These are phyloP conservation scores for Linyphia triangularis DNA, from an alignment of 2,888 invertebrate species.

Conservation along the genomic window DNA sequence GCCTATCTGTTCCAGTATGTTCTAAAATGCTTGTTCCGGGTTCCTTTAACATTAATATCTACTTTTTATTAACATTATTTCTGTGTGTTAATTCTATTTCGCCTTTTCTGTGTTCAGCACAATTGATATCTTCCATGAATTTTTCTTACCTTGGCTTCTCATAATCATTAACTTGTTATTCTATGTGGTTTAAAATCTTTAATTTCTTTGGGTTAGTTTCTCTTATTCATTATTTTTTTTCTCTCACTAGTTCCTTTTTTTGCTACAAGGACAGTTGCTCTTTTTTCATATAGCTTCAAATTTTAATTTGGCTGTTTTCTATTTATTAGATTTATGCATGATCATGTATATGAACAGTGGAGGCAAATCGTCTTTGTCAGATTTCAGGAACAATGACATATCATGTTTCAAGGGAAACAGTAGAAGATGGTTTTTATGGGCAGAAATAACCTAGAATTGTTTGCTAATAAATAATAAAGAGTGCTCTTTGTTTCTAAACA, in stretches of 20 bases:
- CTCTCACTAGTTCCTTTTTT: not conserved
- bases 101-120: not conserved
- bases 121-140: not conserved
- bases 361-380: conserved; percentile 9
- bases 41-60: no score
- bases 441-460: no score
- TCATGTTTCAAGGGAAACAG: not conserved
- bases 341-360: conserved; percentile 16
- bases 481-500: no score
- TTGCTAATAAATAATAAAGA: no score
- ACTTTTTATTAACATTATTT: no score
- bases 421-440: not conserved
- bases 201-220: not conserved
- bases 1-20: no score
- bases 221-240: not conserved
- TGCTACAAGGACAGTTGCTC: not conserved
- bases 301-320: conserved; percentile 9
- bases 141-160: not conserved
- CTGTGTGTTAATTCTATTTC: no score
- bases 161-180: no score
- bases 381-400: not conserved
- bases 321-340: conserved; percentile 35
- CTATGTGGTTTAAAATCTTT: not conserved
- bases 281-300: not conserved
- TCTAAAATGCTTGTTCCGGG: no score